A percentile compares a stretch with the other conserved stretches of the same genome.
phyloP scores from a whole-genome alignment of 2,888 invertebrate genomes.

The Chaetogeoica ovagalla region DNA sequence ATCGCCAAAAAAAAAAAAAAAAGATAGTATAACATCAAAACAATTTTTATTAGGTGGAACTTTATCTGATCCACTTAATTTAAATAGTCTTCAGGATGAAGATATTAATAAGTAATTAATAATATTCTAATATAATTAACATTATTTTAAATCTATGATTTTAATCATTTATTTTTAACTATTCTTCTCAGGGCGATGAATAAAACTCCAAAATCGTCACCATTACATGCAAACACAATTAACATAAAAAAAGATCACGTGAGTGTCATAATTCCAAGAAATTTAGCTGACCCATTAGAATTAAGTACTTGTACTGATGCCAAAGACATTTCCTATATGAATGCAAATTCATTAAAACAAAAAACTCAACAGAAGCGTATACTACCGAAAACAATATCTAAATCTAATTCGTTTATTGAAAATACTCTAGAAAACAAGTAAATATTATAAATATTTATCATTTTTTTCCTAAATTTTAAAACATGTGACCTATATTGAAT shows the following conservation, averaged over 20 bases:
- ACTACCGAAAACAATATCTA: conserved; percentile 4
- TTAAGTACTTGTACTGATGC: conserved; percentile 69
- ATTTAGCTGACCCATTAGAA: conserved; percentile 89
- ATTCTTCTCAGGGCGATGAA: conserved; percentile 71
- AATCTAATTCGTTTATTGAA: conserved; percentile 14
- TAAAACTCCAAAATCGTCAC: conserved; percentile 90
- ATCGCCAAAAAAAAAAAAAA: conserved; percentile 60
- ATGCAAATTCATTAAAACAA: neutral
- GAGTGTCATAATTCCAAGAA: conserved; percentile 89
- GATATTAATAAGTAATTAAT: conserved; percentile 58
- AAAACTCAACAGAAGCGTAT: neutral
- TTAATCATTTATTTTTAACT: neutral
- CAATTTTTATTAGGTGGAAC: conserved; percentile 93
- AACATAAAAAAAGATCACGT: conserved; percentile 75
- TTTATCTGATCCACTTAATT: conserved; percentile 90
- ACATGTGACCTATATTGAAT: neutral
- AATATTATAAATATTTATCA: neutral
- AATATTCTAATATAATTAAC: neutral
- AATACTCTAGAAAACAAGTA: conserved; percentile 1
- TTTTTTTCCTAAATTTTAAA: too few species aligned
- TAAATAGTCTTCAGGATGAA: conserved; percentile 76
- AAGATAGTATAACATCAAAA: conserved; percentile 73
- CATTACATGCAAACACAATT: conserved; percentile 65
- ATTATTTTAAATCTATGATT: conserved; percentile 2
- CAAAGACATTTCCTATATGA: conserved; percentile 55